Base-by-base conservation (phyloP, 2,888 invertebrate genomes). In the Acleris holmiana region DNA sequence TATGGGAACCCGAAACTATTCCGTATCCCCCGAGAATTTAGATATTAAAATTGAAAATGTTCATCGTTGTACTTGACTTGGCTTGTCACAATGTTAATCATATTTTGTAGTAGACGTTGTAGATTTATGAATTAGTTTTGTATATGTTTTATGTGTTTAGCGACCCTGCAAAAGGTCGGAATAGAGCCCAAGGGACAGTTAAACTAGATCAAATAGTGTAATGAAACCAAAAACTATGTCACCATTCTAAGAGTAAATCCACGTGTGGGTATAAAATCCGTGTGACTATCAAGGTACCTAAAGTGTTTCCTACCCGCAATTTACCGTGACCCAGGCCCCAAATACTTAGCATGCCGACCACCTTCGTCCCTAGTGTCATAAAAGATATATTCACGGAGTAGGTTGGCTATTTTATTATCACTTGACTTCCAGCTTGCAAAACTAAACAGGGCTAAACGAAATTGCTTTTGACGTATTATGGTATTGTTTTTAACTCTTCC, bases 1-100 rank as follows among this genome's bases (percentile, higher is more conserved):
- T 25, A 13, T 19, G 25, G 17, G 4, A 51, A 17, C 18, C 18
- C 35, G 29, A 35, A 51, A 51, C 51, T 51, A 51, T 35, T 35
- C 35, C 19, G 19, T 15, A 51, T 13, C 35, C 10, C 29, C 2
- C 17, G 18, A 15, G 17, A 29, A 18, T 51, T 51, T 35, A 51
- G 23, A 51, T 35, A 35, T 35, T 51, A 18, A 18, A 18, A 51
- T 51, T 51, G 29, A 51, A 50, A 50, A 50, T 29, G 35, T 51
- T 17, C 17, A 17, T 44, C 44, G n/a, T 15, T n/a, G 2, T 17
- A 15, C 44, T 17, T 4, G 15, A 2, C n/a, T 41, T 44, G 17
- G 17, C n/a, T 44, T 44, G 2, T 41, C 7, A n/a, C n/a, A n/a
- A 1, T 44, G 6, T 44, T 17, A n/a, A 15, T 5, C 7, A 15